Conservation (phyloP, 2,113 vertebrate genomes). For the Theristicus caerulescens region DNA sequence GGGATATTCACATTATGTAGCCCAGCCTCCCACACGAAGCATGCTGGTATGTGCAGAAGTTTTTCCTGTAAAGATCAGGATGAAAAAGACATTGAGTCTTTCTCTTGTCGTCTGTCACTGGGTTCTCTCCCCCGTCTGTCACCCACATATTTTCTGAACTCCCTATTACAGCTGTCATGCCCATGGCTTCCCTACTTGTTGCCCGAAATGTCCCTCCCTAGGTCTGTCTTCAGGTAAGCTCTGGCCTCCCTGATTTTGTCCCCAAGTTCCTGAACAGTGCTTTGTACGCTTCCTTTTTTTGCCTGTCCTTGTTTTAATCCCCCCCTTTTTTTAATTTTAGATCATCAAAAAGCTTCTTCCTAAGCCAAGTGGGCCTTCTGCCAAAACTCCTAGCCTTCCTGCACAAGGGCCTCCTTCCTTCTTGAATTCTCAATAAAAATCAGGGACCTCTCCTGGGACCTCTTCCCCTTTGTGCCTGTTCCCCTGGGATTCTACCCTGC, state of each 20-base stretch:
- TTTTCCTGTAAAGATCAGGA: not conserved
- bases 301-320: not conserved
- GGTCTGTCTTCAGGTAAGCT: not conserved
- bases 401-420: not conserved
- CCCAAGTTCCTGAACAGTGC: not conserved
- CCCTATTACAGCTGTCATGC: not conserved
- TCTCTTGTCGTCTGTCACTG: not conserved
- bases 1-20: not conserved
- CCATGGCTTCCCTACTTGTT: not conserved
- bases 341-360: not conserved
- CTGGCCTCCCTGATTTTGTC: not conserved
- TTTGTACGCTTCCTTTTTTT: not conserved
- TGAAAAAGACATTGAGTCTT: not conserved
- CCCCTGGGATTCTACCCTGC: not conserved
- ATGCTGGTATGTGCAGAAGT: not conserved
- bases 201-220: rapidly evolving
- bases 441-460: not conserved
- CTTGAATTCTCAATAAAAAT: not conserved
- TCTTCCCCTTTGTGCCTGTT: not conserved
- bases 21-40: not conserved
- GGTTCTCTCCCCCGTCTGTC: not conserved
- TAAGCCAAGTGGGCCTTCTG: not conserved
- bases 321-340: not conserved
- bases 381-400: not conserved
- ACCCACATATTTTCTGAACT: not conserved